These are phyloP conservation scores for Acipenser oxyrinchus DNA, from an alignment of 2,797 vertebrate genomes.

Conservation along the genomic window DNA sequence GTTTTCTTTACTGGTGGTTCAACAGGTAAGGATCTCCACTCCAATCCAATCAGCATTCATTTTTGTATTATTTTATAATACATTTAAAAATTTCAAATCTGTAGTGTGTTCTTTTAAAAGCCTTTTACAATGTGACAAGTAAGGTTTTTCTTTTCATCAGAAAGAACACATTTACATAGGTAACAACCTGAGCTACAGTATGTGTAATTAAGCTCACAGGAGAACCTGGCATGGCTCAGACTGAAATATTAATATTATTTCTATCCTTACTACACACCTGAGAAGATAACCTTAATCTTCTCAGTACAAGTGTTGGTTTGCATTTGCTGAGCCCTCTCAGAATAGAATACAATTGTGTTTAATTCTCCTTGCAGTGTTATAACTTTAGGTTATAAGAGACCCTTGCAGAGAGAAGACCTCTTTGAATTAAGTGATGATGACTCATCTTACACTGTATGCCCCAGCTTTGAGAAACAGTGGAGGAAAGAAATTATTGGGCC, in stretches of 20 bases:
- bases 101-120: too few species aligned
- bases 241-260: not conserved
- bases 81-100: too few species aligned
- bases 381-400: constrained; percentile 41
- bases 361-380: constrained; percentile 35
- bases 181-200: too few species aligned
- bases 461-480: constrained; percentile 51
- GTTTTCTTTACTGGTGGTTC: constrained; percentile 45
- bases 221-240: too few species aligned
- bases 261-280: too few species aligned
- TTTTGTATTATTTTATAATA: not conserved
- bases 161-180: too few species aligned
- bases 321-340: constrained; percentile 13
- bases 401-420: constrained; percentile 45
- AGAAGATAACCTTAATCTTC: not conserved
- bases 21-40: constrained; percentile 34
- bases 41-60: not conserved
- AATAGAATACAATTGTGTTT: constrained; percentile 1
- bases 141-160: too few species aligned
- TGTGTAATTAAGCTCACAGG: too few species aligned
- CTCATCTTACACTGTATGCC: constrained; percentile 35
- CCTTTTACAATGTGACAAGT: too few species aligned
- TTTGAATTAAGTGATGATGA: constrained; percentile 41
- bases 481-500: constrained; percentile 34
- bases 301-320: constrained; percentile 9